A percentile compares a stretch with the other conserved stretches of the same genome.
These are phyloP conservation scores for Adoxophyes honmai DNA, from an alignment of 1,140 invertebrate genomes.

Conservation along the genomic window DNA sequence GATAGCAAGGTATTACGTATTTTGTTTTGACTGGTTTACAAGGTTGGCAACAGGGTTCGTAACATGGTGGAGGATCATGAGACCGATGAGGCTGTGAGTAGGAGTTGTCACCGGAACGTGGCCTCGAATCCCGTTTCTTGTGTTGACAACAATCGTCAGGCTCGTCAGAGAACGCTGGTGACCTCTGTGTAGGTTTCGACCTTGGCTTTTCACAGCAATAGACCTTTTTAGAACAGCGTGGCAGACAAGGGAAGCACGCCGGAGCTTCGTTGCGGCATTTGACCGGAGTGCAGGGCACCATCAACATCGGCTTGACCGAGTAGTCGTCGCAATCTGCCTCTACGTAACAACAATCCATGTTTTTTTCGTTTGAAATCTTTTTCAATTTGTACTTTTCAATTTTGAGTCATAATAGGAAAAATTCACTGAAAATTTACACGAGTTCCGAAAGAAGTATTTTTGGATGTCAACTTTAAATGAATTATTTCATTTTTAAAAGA, in stretches of 20 bases:
- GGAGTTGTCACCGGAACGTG: slow-evolving; percentile 1
- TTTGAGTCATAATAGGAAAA: slow-evolving; percentile 26
- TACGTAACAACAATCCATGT: slow-evolving; percentile 48
- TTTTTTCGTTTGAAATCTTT: slow-evolving; percentile 37
- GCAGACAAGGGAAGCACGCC: slow-evolving; percentile 43
- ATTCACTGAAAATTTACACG: slow-evolving; percentile 26
- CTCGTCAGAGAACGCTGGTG: neutral
- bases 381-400: slow-evolving; percentile 30
- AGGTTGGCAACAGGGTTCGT: slow-evolving; percentile 32
- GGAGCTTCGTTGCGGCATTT: slow-evolving; percentile 39
- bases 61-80: slow-evolving; percentile 21
- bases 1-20: slow-evolving; percentile 66
- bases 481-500: slow-evolving; percentile 15
- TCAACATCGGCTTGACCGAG: slow-evolving; percentile 47
- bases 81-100: neutral
- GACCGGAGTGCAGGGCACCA: slow-evolving; percentile 29
- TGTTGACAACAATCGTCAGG: neutral
- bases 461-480: slow-evolving; percentile 28
- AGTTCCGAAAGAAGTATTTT: slow-evolving; percentile 14
- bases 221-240: slow-evolving; percentile 38
- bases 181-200: neutral
- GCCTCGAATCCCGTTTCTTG: neutral
- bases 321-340: slow-evolving; percentile 42
- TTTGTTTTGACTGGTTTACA: slow-evolving; percentile 57
- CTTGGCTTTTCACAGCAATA: slow-evolving; percentile 42